Percentiles rank a stretch among this genome's conserved stretches.
Evolutionary conservation across 2,888 invertebrate species (phyloP).

Genomic region (Sesamia inferens): DNA sequence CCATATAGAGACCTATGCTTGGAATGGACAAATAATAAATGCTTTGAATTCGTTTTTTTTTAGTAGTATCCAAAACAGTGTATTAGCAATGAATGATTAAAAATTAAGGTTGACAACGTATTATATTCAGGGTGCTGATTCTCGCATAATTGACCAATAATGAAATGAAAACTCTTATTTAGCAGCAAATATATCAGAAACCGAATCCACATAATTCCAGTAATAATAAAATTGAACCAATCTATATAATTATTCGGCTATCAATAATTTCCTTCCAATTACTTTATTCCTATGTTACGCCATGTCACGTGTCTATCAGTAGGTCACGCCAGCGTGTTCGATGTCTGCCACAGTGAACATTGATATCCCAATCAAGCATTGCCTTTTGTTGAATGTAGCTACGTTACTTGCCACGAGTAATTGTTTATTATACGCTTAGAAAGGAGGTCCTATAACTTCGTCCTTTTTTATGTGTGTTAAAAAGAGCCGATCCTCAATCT

Average conservation of each 20-base stretch:
- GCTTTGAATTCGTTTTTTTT: no score
- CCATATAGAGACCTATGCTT: no score
- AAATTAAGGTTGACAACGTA: no score
- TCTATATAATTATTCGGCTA: conserved; percentile 14
- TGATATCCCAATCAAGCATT: conserved; percentile 28
- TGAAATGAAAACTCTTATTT: background rate
- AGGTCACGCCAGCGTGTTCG: conserved; percentile 26
- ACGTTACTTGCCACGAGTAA: no score
- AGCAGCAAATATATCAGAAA: background rate
- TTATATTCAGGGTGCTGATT: no score
- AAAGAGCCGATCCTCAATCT: no score
- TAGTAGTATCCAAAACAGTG: no score
- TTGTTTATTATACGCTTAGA: no score
- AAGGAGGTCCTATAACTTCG: no score
- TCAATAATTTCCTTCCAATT: conserved; percentile 14
- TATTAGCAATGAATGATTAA: no score
- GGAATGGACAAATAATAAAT: no score
- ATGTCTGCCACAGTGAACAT: conserved; percentile 13
- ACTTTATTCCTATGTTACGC: conserved; percentile 14
- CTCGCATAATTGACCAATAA: background rate
- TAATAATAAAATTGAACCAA: conserved; percentile 10
- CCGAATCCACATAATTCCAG: background rate
- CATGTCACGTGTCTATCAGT: conserved; percentile 15
- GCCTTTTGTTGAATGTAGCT: conserved; percentile 1
- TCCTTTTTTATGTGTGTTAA: no score